Evolutionary conservation across 1,140 invertebrate genomes (phyloP).

Genomic region (Lasaia peninsularis): DNA sequence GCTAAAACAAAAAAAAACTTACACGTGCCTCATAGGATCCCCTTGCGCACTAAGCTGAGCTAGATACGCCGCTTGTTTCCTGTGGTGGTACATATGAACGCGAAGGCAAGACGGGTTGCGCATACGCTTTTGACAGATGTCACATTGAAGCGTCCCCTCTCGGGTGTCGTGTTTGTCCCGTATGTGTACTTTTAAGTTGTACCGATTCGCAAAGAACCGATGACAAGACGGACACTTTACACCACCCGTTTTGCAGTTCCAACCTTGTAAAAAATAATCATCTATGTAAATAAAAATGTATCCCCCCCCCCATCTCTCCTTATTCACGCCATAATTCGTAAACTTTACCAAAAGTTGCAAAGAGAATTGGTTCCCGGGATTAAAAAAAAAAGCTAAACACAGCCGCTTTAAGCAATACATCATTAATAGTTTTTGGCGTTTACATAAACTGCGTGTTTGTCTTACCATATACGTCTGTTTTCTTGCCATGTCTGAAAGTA

Average conservation of each 20-base stretch:
- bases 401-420: no score
- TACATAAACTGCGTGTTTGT: no score
- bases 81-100: constrained; percentile 79
- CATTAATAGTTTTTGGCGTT: no score
- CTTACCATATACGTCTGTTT: no score
- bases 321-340: no score
- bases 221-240: constrained; percentile 79
- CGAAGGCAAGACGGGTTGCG: constrained; percentile 78
- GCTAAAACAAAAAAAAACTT: constrained; percentile 27
- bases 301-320: constrained; percentile 18
- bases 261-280: constrained; percentile 35
- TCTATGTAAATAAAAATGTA: constrained; percentile 9
- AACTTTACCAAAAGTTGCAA: no score
- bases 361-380: no score
- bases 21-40: constrained; percentile 53
- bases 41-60: constrained; percentile 56
- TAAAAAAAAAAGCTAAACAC: no score
- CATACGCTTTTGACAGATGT: constrained; percentile 79
- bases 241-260: constrained; percentile 73
- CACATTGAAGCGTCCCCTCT: constrained; percentile 75
- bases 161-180: constrained; percentile 79
- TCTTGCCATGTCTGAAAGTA: no score
- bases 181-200: constrained; percentile 80
- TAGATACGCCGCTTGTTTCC: constrained; percentile 74
- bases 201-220: constrained; percentile 79